Evolutionary conservation across 2,113 vertebrate species (phyloP), one percentile per base, ranked within the genome.

Genomic region (Centropus bengalensis): DNA sequence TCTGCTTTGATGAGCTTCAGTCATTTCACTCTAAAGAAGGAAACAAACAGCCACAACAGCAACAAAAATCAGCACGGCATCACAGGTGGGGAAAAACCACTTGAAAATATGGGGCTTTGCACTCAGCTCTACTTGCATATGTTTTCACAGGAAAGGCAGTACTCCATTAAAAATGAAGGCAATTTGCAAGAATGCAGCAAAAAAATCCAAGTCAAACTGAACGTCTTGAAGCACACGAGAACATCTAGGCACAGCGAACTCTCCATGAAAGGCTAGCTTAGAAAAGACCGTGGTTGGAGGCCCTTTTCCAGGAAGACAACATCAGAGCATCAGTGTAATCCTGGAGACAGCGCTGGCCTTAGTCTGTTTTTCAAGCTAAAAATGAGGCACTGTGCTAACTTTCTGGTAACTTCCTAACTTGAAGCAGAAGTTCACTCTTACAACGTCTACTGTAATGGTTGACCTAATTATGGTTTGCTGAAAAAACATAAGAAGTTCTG

Each of bases 1-100:
- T 89, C 98, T 98, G 95, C 97, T 98, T 86, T 97, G 98, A 82
- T 98, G 98, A 27, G 96, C 97, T 89, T 98, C 97, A 28, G 96
- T 97, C 55, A 93, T 79, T 21, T 99, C 98, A 71, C 81, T 98
- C 99, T 99, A 95, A 13, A 88, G 66, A 44, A 36, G 18, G 52
- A 90, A 75, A 78, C 6, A 94, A 82, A 59, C 14, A 47, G 67
- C 36, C 36, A 36, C 22, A 66, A 20, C 27, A 3, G n/a, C 4
- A 69, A 6, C 12, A 55, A 89, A 56, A 91, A 52, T 32, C 21
- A 93, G 63, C 33, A 75, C 18, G 51, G 30, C 32, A 86, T 33
- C 47, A 82, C 7, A 88, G 22, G 62, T 18, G 40, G 6, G 3
- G 20, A 3, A 30, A 78, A 66, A 85, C 1, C 13, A 73, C 36